Evolutionary conservation across 53 echinoderm and acorn worm genomes (phyloP), one percentile per base, ranked within the genome.

Genomic region (Stichopus horrens): DNA sequence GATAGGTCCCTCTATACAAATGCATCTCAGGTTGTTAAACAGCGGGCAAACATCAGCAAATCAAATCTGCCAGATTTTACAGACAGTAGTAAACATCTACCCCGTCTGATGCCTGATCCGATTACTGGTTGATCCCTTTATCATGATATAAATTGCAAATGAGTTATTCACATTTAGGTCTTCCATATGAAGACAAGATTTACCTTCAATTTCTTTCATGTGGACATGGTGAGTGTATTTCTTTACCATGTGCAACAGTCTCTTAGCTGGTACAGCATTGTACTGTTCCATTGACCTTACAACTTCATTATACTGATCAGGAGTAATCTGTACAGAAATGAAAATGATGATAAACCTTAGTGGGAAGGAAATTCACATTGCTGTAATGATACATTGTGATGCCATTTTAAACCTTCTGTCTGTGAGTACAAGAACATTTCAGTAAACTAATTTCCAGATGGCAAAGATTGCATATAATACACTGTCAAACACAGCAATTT

Each of bases 131-230:
- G 37, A 37, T 37, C 37, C 37, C 37, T 37, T 37, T 57, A 57
- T 23, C 51, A 23, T 18, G 22, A 79, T 20, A 19, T 67, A 85
- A 91, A 58, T 52, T 16, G 73, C n/a, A 88, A 71, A 20, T 67
- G 11, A n/a, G 9, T 23, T 75, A 23, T 73, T 5, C 56, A 22
- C 14, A 55, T 59, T 23, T 52, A n/a, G 77, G 54, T 76, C 9
- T 76, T 76, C 76, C 8, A 75, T 21, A 81, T 3, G 9, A 6
- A 7, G 5, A 89, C 4, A 8, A 89, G 20, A 53, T 56, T 23
- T 93, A 99, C 96, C 96, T 96, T 99, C 99, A n/a, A 97, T 97
- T 9, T 75, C 63, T 73, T 97, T 97, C 98, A 97, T 97, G 58
- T 94, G 90, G 76, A 92, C 91, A 79, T 97, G 99, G 79, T 99